Evolutionary conservation across 2,888 invertebrate species (phyloP).

Genomic region (Chamaedrilus cognettii): DNA sequence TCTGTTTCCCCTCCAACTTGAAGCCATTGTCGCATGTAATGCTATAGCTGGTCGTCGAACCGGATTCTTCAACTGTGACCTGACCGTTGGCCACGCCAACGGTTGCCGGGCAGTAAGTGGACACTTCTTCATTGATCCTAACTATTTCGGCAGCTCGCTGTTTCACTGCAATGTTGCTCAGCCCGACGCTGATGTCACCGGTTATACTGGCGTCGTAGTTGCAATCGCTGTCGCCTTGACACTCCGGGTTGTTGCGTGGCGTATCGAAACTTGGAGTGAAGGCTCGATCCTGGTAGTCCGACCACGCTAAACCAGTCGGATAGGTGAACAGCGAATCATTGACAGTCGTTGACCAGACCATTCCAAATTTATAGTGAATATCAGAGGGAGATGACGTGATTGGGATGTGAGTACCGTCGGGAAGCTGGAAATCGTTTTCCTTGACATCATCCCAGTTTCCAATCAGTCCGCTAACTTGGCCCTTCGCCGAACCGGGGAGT

Average conservation of each 20-base stretch:
- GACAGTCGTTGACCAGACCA: slow-evolving; percentile 8
- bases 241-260: not conserved
- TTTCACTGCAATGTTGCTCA: slow-evolving; percentile 3
- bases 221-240: slow-evolving; percentile 10
- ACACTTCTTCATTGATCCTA: not conserved
- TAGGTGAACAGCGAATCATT: slow-evolving; percentile 8
- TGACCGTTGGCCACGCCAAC: slow-evolving; percentile 10
- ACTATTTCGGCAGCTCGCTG: not conserved
- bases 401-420: slow-evolving; percentile 11
- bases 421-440: slow-evolving; percentile 19
- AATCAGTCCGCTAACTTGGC: slow-evolving; percentile 13
- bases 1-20: slow-evolving; percentile 1
- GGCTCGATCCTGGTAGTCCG: slow-evolving; percentile 14
- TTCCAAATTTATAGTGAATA: slow-evolving; percentile 19
- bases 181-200: slow-evolving; percentile 3
- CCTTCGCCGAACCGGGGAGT: slow-evolving; percentile 4
- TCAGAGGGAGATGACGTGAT: slow-evolving; percentile 3
- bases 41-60: not conserved
- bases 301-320: slow-evolving; percentile 11
- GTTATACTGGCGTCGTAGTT: slow-evolving; percentile 13
- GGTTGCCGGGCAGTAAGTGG: not conserved
- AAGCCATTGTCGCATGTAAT: slow-evolving; percentile 7
- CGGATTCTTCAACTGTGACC: not conserved
- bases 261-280: slow-evolving; percentile 14
- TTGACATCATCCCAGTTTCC: slow-evolving; percentile 23